phyloP scores from a whole-genome alignment of 2,797 vertebrate genomes.

The Sebastes hubbsi region DNA sequence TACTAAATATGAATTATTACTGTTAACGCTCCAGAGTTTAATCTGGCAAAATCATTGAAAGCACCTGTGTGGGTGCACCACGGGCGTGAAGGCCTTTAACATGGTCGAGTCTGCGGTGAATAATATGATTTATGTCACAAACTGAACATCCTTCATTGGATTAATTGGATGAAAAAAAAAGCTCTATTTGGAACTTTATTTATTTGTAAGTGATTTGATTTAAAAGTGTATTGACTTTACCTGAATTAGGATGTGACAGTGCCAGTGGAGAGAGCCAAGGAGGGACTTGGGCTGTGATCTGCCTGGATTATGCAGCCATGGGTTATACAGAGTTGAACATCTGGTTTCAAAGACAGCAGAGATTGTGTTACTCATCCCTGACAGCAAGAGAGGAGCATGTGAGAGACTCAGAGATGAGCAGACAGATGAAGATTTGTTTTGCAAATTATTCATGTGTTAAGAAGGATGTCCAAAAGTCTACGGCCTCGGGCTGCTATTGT shows the following conservation, averaged over 20 bases:
- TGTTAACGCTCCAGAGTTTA: not conserved
- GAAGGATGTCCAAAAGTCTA: not conserved
- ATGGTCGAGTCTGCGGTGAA: not conserved
- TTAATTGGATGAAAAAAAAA: slow-evolving; percentile 1
- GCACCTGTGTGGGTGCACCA: not conserved
- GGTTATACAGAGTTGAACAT: slow-evolving; percentile 74
- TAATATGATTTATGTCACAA: not conserved
- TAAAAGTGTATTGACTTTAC: slow-evolving; percentile 4
- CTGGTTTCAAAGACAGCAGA: slow-evolving; percentile 57
- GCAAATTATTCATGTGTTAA: slow-evolving; percentile 1
- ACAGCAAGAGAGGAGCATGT: slow-evolving; percentile 8
- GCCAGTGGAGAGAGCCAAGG: not conserved
- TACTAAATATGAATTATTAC: not conserved
- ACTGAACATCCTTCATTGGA: not conserved
- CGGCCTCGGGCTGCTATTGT: not conserved
- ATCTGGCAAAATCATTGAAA: not conserved
- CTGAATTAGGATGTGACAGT: not conserved
- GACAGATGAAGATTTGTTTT: not conserved
- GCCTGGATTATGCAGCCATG: slow-evolving; percentile 43
- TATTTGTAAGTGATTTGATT: not conserved
- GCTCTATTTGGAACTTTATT: not conserved
- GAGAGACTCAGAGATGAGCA: slow-evolving; percentile 10
- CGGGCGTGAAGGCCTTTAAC: not conserved
- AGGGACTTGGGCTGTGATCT: slow-evolving; percentile 15
- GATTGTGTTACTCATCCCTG: slow-evolving; percentile 58